These are phyloP conservation scores for Drosophila mimetica DNA, from an alignment of 2,888 invertebrate genomes.

Conservation along the genomic window DNA sequence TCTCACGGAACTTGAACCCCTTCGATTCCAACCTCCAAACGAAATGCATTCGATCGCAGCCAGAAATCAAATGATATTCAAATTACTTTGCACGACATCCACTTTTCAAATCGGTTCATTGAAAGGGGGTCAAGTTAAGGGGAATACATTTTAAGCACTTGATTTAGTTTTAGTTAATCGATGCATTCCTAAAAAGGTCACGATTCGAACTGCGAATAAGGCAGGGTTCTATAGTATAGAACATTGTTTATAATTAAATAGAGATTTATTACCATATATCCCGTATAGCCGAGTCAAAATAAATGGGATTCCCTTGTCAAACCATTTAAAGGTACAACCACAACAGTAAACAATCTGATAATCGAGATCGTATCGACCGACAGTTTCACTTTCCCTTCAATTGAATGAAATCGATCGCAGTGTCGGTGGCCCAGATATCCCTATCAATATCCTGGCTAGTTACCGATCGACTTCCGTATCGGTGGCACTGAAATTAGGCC, in stretches of 20 bases:
- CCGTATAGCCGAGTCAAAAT: too few relatives aligned
- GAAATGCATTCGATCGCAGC: constrained; percentile 16
- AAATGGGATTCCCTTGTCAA: neutral
- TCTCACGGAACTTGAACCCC: neutral
- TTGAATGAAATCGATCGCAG: constrained; percentile 23
- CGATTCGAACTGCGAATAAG: neutral
- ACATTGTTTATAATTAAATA: too few relatives aligned
- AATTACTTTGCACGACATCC: constrained; percentile 14
- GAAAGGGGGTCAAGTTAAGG: constrained; percentile 20
- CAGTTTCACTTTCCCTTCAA: constrained; percentile 12
- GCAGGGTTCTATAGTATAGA: neutral
- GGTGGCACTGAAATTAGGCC: constrained; percentile 5
- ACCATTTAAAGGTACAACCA: neutral
- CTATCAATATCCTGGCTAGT: constrained; percentile 39
- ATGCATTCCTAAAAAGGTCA: neutral
- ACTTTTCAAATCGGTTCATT: constrained; percentile 9
- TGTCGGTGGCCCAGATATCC: constrained; percentile 24
- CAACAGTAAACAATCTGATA: too few relatives aligned
- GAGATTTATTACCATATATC: too few relatives aligned
- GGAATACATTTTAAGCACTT: neutral
- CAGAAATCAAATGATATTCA: constrained; percentile 20
- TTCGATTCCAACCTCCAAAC: neutral
- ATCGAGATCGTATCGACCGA: neutral
- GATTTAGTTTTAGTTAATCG: neutral
- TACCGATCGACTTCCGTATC: constrained; percentile 34